Evolutionary conservation across 2,113 vertebrate genomes (phyloP).

Genomic region (Poicephalus meyeri): DNA sequence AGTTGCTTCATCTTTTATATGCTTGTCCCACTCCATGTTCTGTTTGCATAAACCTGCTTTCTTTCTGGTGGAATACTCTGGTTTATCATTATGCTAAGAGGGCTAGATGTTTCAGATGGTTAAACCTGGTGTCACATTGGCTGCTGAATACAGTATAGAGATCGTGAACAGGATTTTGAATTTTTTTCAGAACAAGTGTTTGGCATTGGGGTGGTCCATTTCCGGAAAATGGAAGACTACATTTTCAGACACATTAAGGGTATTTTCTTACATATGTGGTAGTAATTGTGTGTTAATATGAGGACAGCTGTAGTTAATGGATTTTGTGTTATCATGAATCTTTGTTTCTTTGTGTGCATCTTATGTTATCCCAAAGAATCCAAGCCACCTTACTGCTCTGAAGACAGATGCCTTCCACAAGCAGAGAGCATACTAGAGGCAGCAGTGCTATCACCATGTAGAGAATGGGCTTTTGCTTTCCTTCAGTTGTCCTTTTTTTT

Average conservation of each 20-base stretch:
- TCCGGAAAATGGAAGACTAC: neutral
- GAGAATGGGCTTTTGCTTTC: neutral
- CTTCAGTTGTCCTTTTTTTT: neutral
- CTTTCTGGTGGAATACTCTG: neutral
- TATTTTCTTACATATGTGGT: neutral
- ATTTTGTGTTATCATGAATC: neutral
- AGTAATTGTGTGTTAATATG: neutral
- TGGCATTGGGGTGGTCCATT: neutral
- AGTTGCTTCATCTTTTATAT: neutral
- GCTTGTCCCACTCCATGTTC: neutral
- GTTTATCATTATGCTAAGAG: neutral
- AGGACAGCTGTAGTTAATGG: neutral
- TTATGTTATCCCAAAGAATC: neutral
- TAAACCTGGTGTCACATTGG: accelerated
- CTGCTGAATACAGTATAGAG: neutral
- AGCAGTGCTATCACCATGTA: neutral
- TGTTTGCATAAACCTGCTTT: neutral
- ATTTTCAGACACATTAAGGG: neutral
- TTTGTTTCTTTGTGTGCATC: neutral
- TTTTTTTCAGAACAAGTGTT: neutral
- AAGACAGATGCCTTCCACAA: neutral
- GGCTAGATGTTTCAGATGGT: neutral
- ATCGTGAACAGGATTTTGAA: neutral
- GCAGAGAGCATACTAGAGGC: neutral
- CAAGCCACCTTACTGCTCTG: neutral